These are phyloP conservation scores for Pterostichus madidus DNA, from an alignment of 2,888 invertebrate species.

Conservation along the genomic window DNA sequence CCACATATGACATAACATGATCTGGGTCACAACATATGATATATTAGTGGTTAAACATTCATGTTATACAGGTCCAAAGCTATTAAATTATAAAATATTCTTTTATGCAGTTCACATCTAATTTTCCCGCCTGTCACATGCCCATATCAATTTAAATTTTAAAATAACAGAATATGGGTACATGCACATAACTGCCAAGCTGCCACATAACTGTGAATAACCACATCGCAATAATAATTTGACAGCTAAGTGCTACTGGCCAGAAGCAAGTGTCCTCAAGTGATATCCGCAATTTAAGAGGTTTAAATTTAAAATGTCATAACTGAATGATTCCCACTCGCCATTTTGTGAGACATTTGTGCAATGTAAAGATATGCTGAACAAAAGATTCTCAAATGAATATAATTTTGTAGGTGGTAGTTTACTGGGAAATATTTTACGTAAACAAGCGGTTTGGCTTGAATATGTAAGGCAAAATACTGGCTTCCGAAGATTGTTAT, in stretches of 20 bases:
- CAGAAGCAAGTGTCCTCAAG: constrained; percentile 2
- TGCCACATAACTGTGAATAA: constrained; percentile 27
- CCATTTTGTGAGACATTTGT: constrained; percentile 22
- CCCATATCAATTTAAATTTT: constrained; percentile 33
- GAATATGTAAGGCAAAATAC: constrained; percentile 29
- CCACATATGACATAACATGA: not conserved
- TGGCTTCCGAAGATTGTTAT: constrained; percentile 47
- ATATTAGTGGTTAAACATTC: constrained; percentile 49
- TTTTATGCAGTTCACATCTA: constrained; percentile 38
- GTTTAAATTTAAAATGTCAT: not conserved
- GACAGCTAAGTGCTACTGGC: constrained; percentile 47
- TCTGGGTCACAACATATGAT: constrained; percentile 30
- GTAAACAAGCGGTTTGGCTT: constrained; percentile 43
- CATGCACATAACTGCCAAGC: not conserved
- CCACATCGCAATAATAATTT: constrained; percentile 31
- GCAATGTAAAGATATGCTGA: not conserved
- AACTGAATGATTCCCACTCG: constrained; percentile 1
- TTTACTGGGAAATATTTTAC: constrained; percentile 38
- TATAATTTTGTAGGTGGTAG: constrained; percentile 46
- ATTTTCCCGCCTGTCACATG: constrained; percentile 42
- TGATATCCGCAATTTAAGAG: constrained; percentile 7
- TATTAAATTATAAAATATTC: constrained; percentile 30
- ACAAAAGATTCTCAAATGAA: constrained; percentile 43
- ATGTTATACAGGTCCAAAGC: constrained; percentile 26
- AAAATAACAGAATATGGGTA: constrained; percentile 36